Conservation (phyloP, 1,140 invertebrate genomes). For the Leptopilina clavipes region DNA sequence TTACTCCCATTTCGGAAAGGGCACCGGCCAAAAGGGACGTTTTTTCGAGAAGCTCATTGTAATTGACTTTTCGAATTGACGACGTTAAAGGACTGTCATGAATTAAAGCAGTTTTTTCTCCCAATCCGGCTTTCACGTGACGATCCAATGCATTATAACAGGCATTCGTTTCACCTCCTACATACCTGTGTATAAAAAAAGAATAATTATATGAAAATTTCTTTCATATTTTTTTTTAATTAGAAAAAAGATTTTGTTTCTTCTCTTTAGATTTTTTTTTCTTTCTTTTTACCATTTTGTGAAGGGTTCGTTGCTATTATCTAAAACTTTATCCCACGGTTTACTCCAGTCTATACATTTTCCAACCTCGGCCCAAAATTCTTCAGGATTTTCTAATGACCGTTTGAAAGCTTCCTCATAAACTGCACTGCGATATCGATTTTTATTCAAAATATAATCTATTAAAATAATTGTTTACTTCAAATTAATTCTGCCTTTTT, state of each 20-base stretch:
- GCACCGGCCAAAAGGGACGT: slow-evolving; percentile 86
- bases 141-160: slow-evolving; percentile 95
- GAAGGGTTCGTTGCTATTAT: slow-evolving; percentile 88
- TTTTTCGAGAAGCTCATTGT: slow-evolving; percentile 85
- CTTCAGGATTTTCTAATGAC: slow-evolving; percentile 86
- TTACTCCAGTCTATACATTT: slow-evolving; percentile 86
- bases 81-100: slow-evolving; percentile 92
- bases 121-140: slow-evolving; percentile 87
- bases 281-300: slow-evolving; percentile 86
- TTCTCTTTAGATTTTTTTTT: too few relatives aligned
- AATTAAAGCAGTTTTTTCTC: slow-evolving; percentile 87
- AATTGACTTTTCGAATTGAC: slow-evolving; percentile 85
- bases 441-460: slow-evolving; percentile 66
- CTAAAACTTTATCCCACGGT: slow-evolving; percentile 88
- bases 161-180: slow-evolving; percentile 92
- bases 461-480: not conserved
- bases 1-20: slow-evolving; percentile 82
- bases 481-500: too few relatives aligned
- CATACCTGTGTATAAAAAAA: slow-evolving; percentile 78
- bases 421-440: slow-evolving; percentile 62
- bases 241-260: too few relatives aligned
- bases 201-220: slow-evolving; percentile 22
- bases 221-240: not conserved
- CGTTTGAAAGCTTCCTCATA: slow-evolving; percentile 82
- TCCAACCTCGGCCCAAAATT: slow-evolving; percentile 90